phyloP scores from a whole-genome alignment of 2,888 invertebrate species.

The Malthinus flaveolus region DNA sequence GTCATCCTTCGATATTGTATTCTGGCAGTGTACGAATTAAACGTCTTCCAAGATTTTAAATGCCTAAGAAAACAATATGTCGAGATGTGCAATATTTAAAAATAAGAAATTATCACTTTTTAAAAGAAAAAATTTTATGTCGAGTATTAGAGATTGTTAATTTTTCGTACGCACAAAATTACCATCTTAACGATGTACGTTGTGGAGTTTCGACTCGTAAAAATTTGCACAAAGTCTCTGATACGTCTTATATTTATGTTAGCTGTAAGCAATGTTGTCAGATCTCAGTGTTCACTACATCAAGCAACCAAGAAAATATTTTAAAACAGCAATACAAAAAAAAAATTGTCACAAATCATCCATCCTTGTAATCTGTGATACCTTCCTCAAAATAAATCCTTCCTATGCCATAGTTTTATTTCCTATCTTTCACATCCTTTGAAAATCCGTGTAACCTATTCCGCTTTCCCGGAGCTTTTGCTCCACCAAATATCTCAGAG shows the following conservation, averaged over 20 bases:
- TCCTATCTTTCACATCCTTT: background rate
- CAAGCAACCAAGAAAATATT: conserved; percentile 21
- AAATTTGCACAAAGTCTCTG: conserved; percentile 25
- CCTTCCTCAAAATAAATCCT: conserved; percentile 32
- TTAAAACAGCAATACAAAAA: conserved; percentile 29
- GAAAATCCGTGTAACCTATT: background rate
- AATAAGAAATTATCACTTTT: conserved; percentile 7
- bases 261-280: conserved; percentile 22
- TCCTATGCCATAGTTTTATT: conserved; percentile 12
- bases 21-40: conserved; percentile 26
- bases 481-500: background rate
- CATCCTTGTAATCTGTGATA: conserved; percentile 41
- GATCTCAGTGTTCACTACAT: conserved; percentile 33
- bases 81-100: conserved; percentile 29
- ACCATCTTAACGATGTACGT: conserved; percentile 4
- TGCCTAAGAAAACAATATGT: conserved; percentile 31
- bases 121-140: conserved; percentile 17
- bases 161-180: conserved; percentile 19
- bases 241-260: conserved; percentile 23
- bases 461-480: background rate
- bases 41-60: conserved; percentile 25
- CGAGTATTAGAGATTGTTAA: conserved; percentile 19
- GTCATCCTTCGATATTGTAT: conserved; percentile 30
- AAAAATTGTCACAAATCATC: conserved; percentile 32
- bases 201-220: conserved; percentile 13